These are phyloP conservation scores for Vanessa tameamea DNA, from an alignment of 1,140 invertebrate genomes.

Conservation along the genomic window DNA sequence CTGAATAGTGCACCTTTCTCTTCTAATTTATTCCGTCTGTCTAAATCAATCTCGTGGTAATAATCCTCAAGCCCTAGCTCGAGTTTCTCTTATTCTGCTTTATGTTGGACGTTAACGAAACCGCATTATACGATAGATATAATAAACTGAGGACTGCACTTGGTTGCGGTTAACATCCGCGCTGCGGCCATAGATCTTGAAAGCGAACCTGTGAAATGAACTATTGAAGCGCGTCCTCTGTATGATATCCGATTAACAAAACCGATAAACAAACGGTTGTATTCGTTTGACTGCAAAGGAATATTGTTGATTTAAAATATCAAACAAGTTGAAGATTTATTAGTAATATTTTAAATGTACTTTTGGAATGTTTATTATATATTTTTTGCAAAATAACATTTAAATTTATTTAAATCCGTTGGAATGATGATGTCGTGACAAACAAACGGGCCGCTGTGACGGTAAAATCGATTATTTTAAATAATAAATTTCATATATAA, in stretches of 20 bases:
- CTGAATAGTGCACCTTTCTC: constrained; percentile 47
- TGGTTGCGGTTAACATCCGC: constrained; percentile 64
- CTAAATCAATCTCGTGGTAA: constrained; percentile 58
- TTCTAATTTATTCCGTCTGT: constrained; percentile 58
- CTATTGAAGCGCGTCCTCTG: constrained; percentile 68
- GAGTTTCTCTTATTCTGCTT: constrained; percentile 55
- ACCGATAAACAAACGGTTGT: not conserved
- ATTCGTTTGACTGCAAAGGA: not conserved
- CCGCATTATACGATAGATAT: constrained; percentile 49
- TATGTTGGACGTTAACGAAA: constrained; percentile 44
- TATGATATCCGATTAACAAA: constrained; percentile 46
- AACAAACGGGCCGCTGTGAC: too few species aligned
- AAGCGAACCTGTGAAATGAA: constrained; percentile 75
- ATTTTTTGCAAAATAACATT: too few species aligned
- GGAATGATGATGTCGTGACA: too few species aligned
- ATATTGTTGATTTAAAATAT: not conserved
- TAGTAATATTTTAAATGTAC: too few species aligned
- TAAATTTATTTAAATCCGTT: too few species aligned
- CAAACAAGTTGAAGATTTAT: too few species aligned
- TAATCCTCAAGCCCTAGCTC: constrained; percentile 44
- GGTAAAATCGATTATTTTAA: too few species aligned
- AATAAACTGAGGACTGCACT: constrained; percentile 49
- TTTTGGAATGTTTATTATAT: too few species aligned
- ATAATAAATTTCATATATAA: not conserved
- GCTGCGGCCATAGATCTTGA: constrained; percentile 59